Base-by-base conservation (phyloP, 1,140 invertebrate species). In the Agrypnia vestita region DNA sequence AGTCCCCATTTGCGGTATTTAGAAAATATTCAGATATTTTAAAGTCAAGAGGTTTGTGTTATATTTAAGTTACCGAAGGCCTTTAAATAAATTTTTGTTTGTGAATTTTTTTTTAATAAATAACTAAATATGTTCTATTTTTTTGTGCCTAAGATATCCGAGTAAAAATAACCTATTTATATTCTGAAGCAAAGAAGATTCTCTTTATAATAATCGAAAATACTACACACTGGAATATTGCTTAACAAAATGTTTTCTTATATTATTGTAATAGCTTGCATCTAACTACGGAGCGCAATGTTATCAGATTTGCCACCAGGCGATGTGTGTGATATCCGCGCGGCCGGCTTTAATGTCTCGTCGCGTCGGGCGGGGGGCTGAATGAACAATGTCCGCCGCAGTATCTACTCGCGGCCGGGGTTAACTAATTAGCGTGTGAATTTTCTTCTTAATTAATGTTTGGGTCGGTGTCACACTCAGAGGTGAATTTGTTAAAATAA, bases 401-500 rank as follows among this genome's bases (percentile, higher is more conserved):
- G 21, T 64, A 64, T 7, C 61, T 11, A 64, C 67, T 43, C 46
- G 67, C 21, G 67, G 25, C 25, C 11, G 21, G 55, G 73, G 21
- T 21, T 13, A 67, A 49, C 73, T 76, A 80, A 80, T 80, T 80
- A 53, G 49, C 44, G 72, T 76, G 73, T 76, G 73, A 80, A 80
- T 80, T 49, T 80, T 69, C 72, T 53, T 67, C 71, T 64, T 76
- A 80, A 80, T 80, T 75, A 80, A 80, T 80, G 79, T 53, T 12
- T 53, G 67, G 76, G 25, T 53, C 53, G 64, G 44, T 59, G 64
- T 78, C 76, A 64, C 55, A 64, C 76, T 35, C 1, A 35, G 6
- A 6, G 25, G 25, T 35, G 25, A 35, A 6, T 35, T 35, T 35
- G 25, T 35, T 35, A 35, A 35, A 35, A 78, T 78, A 69, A 49